Base-by-base conservation (phyloP, 2,888 invertebrate species). In the Agrochola macilenta region DNA sequence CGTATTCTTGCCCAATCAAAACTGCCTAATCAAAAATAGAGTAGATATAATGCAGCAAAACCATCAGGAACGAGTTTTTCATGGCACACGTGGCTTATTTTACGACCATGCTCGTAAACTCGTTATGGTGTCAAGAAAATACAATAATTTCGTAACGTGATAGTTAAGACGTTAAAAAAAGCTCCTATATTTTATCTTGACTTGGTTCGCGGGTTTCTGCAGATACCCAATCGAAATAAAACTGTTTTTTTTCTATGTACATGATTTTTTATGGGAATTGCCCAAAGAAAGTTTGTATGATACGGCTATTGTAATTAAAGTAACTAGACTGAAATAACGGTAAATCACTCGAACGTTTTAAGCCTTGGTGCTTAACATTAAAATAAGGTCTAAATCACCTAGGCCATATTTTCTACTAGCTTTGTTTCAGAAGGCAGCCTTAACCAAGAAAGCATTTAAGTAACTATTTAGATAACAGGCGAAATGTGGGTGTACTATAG, bases 91-190 rank as follows among this genome's bases (percentile, higher is more conserved):
- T 89, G 89, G 89, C 88, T 77, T 71, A 72, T 86, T 92, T 92
- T 90, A 93, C 88, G 90, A 90, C 79, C 80, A 68, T 43, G 83
- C 80, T 91, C 93, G 90, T 92, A 91, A 92, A 93, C 68, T 78
- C 52, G 68, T 39, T 83, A 87, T 81, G 87, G 88, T 90, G 87
- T 90, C 88, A 89, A 86, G 88, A 89, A 89, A 91, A 89, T 81
- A 90, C 82, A 81, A 83, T 86, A 73, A 88, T 89, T 88, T 88
- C 87, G 89, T 87, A 89, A 89, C 86, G 80, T 82, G 84, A 85
- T 85, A 84, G 75, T 82, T 83, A 76, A 81, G 72, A 54, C n/a
- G 39, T 76, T 74, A 66, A 64, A 82, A 43, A 79, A 79, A 77
- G 60, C 69, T 70, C 43, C 26, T 46, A 54, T 63, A 49, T 20